Evolutionary conservation across 1,140 invertebrate genomes (phyloP).

Genomic region (Aricia agestis): DNA sequence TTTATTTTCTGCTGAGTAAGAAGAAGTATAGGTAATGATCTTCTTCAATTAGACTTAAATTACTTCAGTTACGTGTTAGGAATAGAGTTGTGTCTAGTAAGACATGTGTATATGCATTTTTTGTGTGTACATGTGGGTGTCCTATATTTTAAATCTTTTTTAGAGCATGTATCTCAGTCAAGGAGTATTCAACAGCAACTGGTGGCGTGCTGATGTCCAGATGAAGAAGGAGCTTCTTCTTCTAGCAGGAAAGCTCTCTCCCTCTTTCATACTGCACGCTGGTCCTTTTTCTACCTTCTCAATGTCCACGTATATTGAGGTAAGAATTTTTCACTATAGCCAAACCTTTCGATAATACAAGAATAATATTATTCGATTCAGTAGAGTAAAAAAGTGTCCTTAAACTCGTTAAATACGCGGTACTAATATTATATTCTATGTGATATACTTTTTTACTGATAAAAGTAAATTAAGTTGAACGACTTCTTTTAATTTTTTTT

Average conservation of each 20-base stretch:
- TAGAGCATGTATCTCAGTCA: constrained; percentile 14
- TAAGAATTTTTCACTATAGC: background rate
- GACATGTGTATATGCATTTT: too few species aligned
- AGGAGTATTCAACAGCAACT: constrained; percentile 19
- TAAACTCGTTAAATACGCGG: too few species aligned
- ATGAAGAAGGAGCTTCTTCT: constrained; percentile 16
- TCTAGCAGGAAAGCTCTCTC: constrained; percentile 20
- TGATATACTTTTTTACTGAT: background rate
- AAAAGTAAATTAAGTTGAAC: too few species aligned
- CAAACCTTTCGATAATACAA: background rate
- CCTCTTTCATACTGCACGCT: constrained; percentile 16
- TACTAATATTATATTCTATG: background rate
- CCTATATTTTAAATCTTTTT: background rate
- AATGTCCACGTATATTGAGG: constrained; percentile 26
- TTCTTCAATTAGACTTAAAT: too few species aligned
- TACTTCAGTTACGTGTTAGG: too few species aligned
- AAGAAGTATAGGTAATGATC: too few species aligned
- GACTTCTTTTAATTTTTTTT: constrained; percentile 6
- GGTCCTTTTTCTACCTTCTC: constrained; percentile 24
- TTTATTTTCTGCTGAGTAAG: too few species aligned
- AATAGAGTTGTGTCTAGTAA: too few species aligned
- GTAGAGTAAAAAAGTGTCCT: too few species aligned
- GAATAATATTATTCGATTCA: too few species aligned
- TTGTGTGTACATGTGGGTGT: too few species aligned
- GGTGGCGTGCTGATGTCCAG: constrained; percentile 19